phyloP scores from a whole-genome alignment of 2,113 vertebrate species.

The Scalopus aquaticus region DNA sequence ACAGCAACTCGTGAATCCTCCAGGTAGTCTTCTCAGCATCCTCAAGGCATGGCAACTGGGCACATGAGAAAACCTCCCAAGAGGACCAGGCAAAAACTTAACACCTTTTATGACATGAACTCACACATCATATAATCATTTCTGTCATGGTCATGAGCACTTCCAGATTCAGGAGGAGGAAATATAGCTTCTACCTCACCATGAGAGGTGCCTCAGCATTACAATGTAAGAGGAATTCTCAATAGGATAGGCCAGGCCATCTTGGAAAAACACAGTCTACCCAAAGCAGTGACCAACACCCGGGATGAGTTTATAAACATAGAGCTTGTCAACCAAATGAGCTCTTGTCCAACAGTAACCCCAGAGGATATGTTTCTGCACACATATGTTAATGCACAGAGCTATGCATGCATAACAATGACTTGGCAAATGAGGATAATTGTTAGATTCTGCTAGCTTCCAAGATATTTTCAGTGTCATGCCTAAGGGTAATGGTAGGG shows the following conservation, averaged over 20 bases:
- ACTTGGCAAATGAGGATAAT: neutral
- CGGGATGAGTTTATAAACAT: neutral
- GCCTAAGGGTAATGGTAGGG: neutral
- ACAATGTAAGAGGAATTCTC: neutral
- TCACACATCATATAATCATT: neutral
- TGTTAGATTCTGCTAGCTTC: neutral
- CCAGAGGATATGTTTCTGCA: neutral
- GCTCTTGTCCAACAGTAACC: neutral
- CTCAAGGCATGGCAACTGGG: neutral
- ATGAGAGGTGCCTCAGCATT: neutral
- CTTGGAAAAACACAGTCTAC: neutral
- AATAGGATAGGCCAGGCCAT: neutral
- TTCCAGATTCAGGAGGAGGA: neutral
- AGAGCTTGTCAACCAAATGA: neutral
- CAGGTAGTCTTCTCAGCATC: neutral
- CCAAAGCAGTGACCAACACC: neutral
- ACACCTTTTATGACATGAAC: neutral
- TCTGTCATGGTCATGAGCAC: neutral
- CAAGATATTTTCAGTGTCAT: conserved; percentile 23
- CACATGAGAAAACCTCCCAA: neutral
- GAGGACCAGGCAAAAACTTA: neutral
- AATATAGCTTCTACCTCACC: neutral
- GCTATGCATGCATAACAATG: neutral
- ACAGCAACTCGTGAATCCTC: neutral
- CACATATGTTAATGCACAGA: neutral